Base-by-base conservation (phyloP, 2,888 invertebrate genomes). In the Bursaphelenchus okinawaensis region DNA sequence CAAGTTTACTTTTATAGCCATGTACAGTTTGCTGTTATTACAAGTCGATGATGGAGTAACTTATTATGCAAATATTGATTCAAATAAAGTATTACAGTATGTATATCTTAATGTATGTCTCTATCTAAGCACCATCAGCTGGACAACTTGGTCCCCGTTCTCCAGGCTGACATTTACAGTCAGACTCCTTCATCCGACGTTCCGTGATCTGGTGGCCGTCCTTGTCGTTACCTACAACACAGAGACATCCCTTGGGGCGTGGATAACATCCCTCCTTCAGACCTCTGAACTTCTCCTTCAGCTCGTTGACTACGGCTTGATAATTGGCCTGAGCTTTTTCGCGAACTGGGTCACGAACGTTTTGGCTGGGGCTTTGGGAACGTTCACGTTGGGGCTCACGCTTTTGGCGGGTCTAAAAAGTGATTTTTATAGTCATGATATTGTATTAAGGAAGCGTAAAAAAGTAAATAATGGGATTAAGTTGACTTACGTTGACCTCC, bases 11-110 rank as follows among this genome's bases (percentile, higher is more conserved):
- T 54, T 75, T 77, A 65, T 71, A 78, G 75, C 72, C 72, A 24
- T 79, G 79, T 69, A 72, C 69, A 70, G 77, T 80, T 57, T 80
- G 79, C 75, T 80, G 80, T 72, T 80, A 80, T 68, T 79, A 77
- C 78, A 75, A 75, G 23, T 26, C 19, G 9, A 63, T 62, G 62
- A n/a, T 62, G 31, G 28, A 31, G 51, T 52, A 26, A 26, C 12
- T 57, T 22, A 4, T 57, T 57, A 57, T 26, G 24, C 58, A 57
- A 22, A 27, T 4, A 4, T 1, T 16, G 40, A 16, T 40, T 40
- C n/a, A 1, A 6, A 16, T 40, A 4, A 16, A 9, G 16, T 54
- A 9, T n/a, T n/a, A n/a, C n/a, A n/a, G n/a, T n/a, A n/a, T n/a
- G n/a, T n/a, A n/a, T n/a, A n/a, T n/a, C n/a, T n/a, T n/a, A n/a